A percentile compares a stretch with the other conserved stretches of the same genome.
These are phyloP conservation scores for Orestias chungarensis DNA, from an alignment of 2,797 vertebrate species.

Conservation along the genomic window DNA sequence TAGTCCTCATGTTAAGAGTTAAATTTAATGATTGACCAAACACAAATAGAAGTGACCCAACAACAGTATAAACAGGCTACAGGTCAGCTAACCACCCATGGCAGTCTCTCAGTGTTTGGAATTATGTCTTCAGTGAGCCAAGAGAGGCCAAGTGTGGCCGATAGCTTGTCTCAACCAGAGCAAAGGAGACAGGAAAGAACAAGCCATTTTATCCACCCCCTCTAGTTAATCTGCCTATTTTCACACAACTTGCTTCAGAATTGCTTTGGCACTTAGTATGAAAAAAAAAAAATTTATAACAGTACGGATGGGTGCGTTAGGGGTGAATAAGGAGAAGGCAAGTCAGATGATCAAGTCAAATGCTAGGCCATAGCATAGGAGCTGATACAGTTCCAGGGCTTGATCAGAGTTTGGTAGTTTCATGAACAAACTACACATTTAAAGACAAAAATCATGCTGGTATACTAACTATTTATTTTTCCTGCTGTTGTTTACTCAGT, in stretches of 20 bases:
- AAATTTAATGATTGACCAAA: conserved; percentile 38
- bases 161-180: conserved; percentile 35
- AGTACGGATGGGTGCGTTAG: conserved; percentile 31
- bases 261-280: conserved; percentile 64
- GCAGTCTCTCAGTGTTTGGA: conserved; percentile 51
- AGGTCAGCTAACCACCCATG: conserved; percentile 19
- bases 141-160: conserved; percentile 63
- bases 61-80: conserved; percentile 41
- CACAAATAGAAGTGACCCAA: conserved; percentile 43
- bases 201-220: conserved; percentile 63
- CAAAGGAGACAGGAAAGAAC: conserved; percentile 66
- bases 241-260: conserved; percentile 54
- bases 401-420: conserved; percentile 32
- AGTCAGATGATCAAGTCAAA: conserved; percentile 53
- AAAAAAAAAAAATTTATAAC: conserved; percentile 60
- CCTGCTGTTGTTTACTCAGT: conserved; percentile 57
- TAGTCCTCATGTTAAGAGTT: conserved; percentile 12
- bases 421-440: conserved; percentile 18
- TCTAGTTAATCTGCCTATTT: conserved; percentile 66
- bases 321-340: conserved; percentile 4
- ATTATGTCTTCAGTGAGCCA: conserved; percentile 59
- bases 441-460: conserved; percentile 32
- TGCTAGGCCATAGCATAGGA: conserved; percentile 17
- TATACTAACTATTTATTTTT: conserved; percentile 53
- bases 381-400: conserved; percentile 27